phyloP scores from a whole-genome alignment of 2,113 vertebrate genomes.

The Smithornis capensis region DNA sequence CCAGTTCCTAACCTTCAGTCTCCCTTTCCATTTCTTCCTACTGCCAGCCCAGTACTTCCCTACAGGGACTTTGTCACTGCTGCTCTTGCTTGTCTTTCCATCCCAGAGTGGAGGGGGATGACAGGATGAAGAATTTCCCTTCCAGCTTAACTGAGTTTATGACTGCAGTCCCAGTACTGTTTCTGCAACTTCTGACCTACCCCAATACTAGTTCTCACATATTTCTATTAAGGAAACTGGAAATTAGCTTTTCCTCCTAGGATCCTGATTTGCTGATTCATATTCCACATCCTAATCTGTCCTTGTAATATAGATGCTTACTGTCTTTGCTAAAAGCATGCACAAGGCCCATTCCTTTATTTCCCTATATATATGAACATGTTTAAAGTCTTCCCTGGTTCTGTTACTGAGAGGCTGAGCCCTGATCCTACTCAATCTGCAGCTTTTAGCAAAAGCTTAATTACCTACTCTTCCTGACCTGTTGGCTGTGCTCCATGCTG shows the following conservation, averaged over 20 bases:
- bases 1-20: neutral
- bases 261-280: neutral
- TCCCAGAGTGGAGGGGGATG: neutral
- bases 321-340: neutral
- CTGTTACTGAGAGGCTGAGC: neutral
- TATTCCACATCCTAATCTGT: neutral
- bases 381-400: neutral
- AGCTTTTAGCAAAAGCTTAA: neutral
- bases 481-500: neutral
- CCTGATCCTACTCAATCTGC: neutral
- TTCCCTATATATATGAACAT: neutral
- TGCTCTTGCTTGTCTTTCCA: neutral
- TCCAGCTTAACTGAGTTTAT: neutral
- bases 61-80: neutral
- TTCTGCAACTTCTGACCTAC: neutral
- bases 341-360: neutral
- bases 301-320: neutral
- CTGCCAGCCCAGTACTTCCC: neutral
- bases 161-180: neutral
- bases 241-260: neutral
- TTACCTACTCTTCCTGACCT: neutral
- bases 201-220: neutral
- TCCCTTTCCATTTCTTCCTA: neutral
- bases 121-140: neutral
- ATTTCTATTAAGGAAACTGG: neutral